These are phyloP conservation scores for Lateolabrax maculatus DNA, from an alignment of 2,797 vertebrate genomes.

Conservation along the genomic window DNA sequence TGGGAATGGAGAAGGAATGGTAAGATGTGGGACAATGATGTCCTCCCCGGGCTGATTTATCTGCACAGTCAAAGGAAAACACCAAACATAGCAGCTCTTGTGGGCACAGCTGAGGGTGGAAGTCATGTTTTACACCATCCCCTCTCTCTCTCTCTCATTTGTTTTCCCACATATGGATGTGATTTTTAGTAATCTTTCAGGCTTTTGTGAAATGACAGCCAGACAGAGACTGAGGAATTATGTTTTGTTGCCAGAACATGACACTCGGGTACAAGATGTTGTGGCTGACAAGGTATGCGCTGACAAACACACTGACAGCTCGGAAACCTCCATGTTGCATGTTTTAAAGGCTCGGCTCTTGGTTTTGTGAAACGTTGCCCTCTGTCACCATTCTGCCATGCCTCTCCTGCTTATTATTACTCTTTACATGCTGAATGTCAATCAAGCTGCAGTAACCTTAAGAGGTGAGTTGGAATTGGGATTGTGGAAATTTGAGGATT, in stretches of 20 bases:
- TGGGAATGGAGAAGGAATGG: constrained; percentile 15
- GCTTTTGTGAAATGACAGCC: constrained; percentile 78
- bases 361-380: constrained; percentile 38
- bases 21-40: constrained; percentile 27
- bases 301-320: constrained; percentile 53
- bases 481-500: constrained; percentile 71
- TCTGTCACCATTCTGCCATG: constrained; percentile 36
- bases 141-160: constrained; percentile 54
- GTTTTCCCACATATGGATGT: constrained; percentile 78
- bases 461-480: constrained; percentile 61
- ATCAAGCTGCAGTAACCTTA: constrained; percentile 66
- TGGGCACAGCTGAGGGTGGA: constrained; percentile 55
- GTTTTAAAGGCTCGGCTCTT: constrained; percentile 15
- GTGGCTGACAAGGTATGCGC: constrained; percentile 55
- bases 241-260: constrained; percentile 75
- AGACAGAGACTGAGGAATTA: constrained; percentile 66
- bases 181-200: constrained; percentile 76
- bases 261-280: constrained; percentile 67
- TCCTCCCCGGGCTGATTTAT: constrained; percentile 44
- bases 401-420: constrained; percentile 50
- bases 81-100: constrained; percentile 22
- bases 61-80: constrained; percentile 30
- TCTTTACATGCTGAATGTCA: constrained; percentile 59
- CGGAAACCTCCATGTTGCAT: constrained; percentile 24
- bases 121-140: constrained; percentile 70